phyloP scores from a whole-genome alignment of 1,140 invertebrate species.

The Onthophagus taurus region DNA sequence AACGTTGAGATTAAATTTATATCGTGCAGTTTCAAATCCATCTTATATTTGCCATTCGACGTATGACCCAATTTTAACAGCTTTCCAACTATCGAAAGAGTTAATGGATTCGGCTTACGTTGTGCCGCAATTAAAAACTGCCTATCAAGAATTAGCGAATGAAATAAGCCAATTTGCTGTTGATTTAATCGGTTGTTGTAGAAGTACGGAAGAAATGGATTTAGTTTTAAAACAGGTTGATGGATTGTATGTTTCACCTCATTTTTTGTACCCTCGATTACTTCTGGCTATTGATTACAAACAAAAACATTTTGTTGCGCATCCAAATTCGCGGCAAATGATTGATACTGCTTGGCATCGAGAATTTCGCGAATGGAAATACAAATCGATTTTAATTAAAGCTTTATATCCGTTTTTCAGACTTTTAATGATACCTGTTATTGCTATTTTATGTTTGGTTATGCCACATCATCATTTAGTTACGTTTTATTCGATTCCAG shows the following conservation, averaged over 20 bases:
- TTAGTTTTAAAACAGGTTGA: slow-evolving; percentile 46
- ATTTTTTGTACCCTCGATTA: slow-evolving; percentile 47
- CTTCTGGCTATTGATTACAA: slow-evolving; percentile 61
- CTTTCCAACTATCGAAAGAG: slow-evolving; percentile 51
- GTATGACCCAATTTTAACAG: slow-evolving; percentile 54
- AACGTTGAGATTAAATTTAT: slow-evolving; percentile 45
- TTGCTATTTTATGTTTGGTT: slow-evolving; percentile 37
- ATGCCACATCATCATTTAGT: slow-evolving; percentile 37
- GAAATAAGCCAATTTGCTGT: slow-evolving; percentile 52
- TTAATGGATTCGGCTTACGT: slow-evolving; percentile 39
- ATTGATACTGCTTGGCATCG: slow-evolving; percentile 41
- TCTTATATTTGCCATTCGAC: slow-evolving; percentile 55
- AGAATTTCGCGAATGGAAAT: slow-evolving; percentile 46
- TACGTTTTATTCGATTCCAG: slow-evolving; percentile 40
- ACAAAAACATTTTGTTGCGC: slow-evolving; percentile 66
- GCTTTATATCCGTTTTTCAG: slow-evolving; percentile 33
- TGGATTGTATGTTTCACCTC: slow-evolving; percentile 34
- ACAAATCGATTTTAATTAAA: slow-evolving; percentile 34
- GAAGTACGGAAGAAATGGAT: slow-evolving; percentile 59
- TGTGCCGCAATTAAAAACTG: slow-evolving; percentile 47
- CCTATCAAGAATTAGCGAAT: slow-evolving; percentile 45
- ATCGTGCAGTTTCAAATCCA: slow-evolving; percentile 53
- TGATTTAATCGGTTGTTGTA: slow-evolving; percentile 49
- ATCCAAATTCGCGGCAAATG: slow-evolving; percentile 60
- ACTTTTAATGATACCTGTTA: slow-evolving; percentile 39